Base-by-base conservation (phyloP, 2,797 vertebrate species). In the Sebastes itinus region DNA sequence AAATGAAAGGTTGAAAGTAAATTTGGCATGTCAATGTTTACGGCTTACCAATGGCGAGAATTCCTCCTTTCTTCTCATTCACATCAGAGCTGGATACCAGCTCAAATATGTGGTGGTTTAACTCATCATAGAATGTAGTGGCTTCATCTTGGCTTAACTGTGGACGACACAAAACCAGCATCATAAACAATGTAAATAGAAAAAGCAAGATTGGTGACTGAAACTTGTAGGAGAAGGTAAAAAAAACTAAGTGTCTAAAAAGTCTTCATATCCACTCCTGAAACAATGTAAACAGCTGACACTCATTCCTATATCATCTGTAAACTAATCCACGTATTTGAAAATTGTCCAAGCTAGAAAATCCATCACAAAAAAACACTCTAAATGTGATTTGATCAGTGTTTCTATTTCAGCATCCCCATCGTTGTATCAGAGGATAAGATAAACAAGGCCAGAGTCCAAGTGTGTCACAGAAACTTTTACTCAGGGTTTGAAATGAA, bases 91-190 rank as follows among this genome's bases (percentile, higher is more conserved):
- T 99, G 90, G 99, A 99, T 72, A 99, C 98, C 93, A 99, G 93
- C 92, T 99, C 98, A 93, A 99, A 99, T 91, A 99, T 99, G 92
- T 99, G 98, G 89, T 99, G 98, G 92, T 99, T 99, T 77, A 99
- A 92, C 89, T 99, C 98, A 93, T 99, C 99, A 0, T 99, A 99
- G 94, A 99, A 99, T 2, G 97, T 97, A 1, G 98, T 99, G 30
- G 98, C 97, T 88, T 99, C 99, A 92, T 99, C 99, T 91, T 99
- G 98, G 92, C 98, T 99, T 92, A 99, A 95, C 99, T 99, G 87
- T n/a, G 83, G 85, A 89, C 61, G 5, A 18, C 49, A 86, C 7
- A 77, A 78, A 81, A 86, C 7, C 33, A 76, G 32, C 33, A 58
- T 55, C 28, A 72, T 7, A 67, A 77, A 54, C 32, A 1, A 30